Conservation (phyloP, 2,113 vertebrate species). For the Raja brachyura region DNA sequence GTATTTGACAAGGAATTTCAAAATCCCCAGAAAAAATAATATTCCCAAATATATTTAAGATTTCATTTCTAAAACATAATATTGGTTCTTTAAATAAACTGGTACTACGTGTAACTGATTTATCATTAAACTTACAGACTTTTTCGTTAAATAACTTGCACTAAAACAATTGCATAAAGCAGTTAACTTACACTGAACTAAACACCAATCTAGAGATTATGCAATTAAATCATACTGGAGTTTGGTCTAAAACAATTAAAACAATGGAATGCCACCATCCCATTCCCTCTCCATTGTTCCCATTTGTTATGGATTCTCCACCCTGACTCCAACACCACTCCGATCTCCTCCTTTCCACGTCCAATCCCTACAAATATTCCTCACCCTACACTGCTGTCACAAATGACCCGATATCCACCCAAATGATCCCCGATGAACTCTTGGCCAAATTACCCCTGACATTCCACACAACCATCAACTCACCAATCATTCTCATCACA, state of each 20-base stretch:
- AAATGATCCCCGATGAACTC: no score
- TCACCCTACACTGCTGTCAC: no score
- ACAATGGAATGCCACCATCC: not conserved
- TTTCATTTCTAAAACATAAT: not conserved
- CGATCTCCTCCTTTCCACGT: no score
- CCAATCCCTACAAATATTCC: no score
- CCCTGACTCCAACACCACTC: no score
- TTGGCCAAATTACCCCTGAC: no score
- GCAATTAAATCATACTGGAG: not conserved
- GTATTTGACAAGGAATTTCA: not conserved
- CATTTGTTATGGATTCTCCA: no score
- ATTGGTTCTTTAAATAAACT: not conserved
- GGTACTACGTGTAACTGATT: not conserved
- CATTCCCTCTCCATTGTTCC: no score
- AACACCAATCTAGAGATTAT: not conserved
- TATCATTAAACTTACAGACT: not conserved
- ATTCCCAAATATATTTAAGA: not conserved
- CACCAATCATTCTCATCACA: no score
- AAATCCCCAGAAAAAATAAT: not conserved
- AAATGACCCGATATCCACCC: no score
- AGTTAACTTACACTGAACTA: not conserved
- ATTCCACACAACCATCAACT: no score
- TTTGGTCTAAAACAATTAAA: not conserved
- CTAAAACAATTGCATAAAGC: not conserved
- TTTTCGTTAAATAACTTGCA: not conserved